Base-by-base conservation (phyloP, 2,797 vertebrate genomes). In the Muscicapa comitata region DNA sequence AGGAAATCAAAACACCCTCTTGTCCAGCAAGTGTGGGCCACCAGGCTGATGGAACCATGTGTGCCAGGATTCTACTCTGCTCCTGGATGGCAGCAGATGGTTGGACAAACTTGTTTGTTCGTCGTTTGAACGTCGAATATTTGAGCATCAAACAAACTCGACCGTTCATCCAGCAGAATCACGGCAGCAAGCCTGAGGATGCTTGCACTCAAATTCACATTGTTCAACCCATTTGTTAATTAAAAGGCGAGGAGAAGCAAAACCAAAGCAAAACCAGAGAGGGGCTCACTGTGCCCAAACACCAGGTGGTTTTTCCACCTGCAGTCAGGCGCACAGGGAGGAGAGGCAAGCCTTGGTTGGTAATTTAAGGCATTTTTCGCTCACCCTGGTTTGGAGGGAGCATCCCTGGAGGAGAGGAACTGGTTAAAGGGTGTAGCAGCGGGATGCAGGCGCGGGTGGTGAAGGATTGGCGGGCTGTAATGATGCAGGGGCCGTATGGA, bases 381-480 rank as follows among this genome's bases (percentile, higher is more conserved):
- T 62, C 18, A 7, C 35, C n/a, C 42, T 7, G 54, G 89, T 53
- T 9, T 0, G 55, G 45, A 57, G 19, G 28, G 47, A 94, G 62
- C 82, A 8, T 35, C 70, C 86, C 63, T 1, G 2, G 62, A 85
- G 95, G 94, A 92, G 78, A 97, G 84, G 88, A 96, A 97, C 86
- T 71, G 94, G 96, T 97, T 94, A 97, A 96, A 95, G 73, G 38
- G 50, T 17, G 78, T 12, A 94, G 85, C 96, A 97, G 97, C 96
- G 31, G 95, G 92, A 54, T 61, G 57, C 35, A 6, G 91, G 90
- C n/a, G 40, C 19, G 66, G 87, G 95, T 93, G 82, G 97, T 97
- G 98, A 97, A 96, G 98, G 98, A 98, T 97, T 91, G 97, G 97
- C 95, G 93, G 97, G 81, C 82, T 83, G 97, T 97, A 98, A 97